Base-by-base conservation (phyloP, 2,797 vertebrate species). In the Mareca strepera region DNA sequence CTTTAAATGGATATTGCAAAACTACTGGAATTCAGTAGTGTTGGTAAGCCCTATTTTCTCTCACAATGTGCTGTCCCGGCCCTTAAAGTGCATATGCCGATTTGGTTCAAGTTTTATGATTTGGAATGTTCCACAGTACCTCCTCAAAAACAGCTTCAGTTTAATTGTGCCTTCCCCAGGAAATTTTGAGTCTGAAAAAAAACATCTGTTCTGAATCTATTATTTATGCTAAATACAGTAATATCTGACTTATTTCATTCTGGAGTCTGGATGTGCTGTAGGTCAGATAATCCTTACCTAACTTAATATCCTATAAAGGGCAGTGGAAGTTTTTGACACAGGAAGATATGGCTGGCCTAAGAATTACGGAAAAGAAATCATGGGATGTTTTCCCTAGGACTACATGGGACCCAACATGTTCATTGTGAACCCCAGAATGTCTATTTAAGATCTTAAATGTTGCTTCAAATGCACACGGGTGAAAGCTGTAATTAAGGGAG, bases 401-500 rank as follows among this genome's bases (percentile, higher is more conserved):
- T 88, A 56, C 83, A 59, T 46, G 41, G 41, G 35, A 94, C 78
- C 58, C 37, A 90, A 11, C 21, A 31, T 2, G 17, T 81, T 84
- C 43, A 60, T 82, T 93, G 39, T 59, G 89, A 88, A 90, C 75
- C 56, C 59, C 75, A 82, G 70, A 90, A 92, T 60, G 83, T 82
- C 86, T 96, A 1, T 56, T 94, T 93, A 82, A n/a, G 50, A 75
- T 88, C 69, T 84, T 79, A 89, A 93, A 92, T 28, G 74, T 81
- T 88, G 74, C 92, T 94, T 95, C 62, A 84, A 92, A 94, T 74
- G 78, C 56, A 69, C 52, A 88, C 7, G 74, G 70, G 59, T 95
- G 87, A 93, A 94, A 94, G 87, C 87, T 91, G 64, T 92, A 95
- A 93, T 92, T 96, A 95, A 91, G 82, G 68, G 60, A 28, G 37